Percentiles rank a stretch among this genome's conserved stretches.
Evolutionary conservation across 1,140 invertebrate species (phyloP).

Genomic region (Monochamus saltuarius): DNA sequence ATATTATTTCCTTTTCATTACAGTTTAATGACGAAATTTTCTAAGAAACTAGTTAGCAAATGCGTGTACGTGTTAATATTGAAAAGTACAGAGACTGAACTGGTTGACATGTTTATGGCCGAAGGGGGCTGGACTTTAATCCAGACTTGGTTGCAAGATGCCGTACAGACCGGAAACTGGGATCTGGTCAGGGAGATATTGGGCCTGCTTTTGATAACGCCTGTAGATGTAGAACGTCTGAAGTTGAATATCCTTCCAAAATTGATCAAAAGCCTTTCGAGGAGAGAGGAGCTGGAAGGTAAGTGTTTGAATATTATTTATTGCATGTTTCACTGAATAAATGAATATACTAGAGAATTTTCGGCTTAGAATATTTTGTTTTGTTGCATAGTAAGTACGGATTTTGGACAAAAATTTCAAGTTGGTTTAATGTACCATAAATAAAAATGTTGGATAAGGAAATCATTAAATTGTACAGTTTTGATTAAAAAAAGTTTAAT

Average conservation of each 20-base stretch:
- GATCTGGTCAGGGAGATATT: slow-evolving; percentile 82
- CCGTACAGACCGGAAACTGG: slow-evolving; percentile 79
- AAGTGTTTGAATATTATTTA: slow-evolving; percentile 41
- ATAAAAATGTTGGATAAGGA: too few species aligned
- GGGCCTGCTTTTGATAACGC: slow-evolving; percentile 78
- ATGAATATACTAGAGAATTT: too few species aligned
- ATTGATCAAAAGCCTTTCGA: slow-evolving; percentile 84
- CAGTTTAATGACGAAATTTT: slow-evolving; percentile 94
- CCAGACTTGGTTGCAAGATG: slow-evolving; percentile 85
- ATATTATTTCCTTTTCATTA: slow-evolving; percentile 52
- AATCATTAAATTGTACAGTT: too few species aligned
- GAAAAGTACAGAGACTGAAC: slow-evolving; percentile 80
- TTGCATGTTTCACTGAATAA: neutral
- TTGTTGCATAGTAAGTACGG: too few species aligned
- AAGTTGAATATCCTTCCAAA: slow-evolving; percentile 91
- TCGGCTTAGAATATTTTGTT: too few species aligned
- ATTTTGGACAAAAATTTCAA: too few species aligned
- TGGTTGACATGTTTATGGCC: slow-evolving; percentile 85
- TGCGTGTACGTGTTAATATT: slow-evolving; percentile 94
- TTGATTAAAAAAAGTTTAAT: too few species aligned
- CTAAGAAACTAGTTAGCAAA: slow-evolving; percentile 92
- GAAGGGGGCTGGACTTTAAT: slow-evolving; percentile 88
- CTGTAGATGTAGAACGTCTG: slow-evolving; percentile 84
- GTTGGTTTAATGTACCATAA: too few species aligned
- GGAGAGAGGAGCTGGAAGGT: slow-evolving; percentile 78